These are phyloP conservation scores for Catostomus latipinnis DNA, from an alignment of 2,797 vertebrate genomes.

Conservation along the genomic window DNA sequence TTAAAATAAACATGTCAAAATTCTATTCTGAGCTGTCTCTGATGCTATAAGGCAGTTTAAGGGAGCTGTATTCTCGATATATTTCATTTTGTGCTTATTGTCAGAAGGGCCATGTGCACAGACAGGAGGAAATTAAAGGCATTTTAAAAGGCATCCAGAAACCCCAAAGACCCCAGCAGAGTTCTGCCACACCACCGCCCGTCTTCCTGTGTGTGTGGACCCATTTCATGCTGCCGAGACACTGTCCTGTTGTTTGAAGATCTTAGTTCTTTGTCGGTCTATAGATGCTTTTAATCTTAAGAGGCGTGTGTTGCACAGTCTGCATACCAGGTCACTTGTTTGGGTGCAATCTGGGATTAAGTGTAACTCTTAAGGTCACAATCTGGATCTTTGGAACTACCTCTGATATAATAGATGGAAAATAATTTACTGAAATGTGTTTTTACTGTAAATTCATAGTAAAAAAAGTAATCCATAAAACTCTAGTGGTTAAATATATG, in stretches of 20 bases:
- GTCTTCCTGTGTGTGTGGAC: slow-evolving; percentile 24
- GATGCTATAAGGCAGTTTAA: slow-evolving; percentile 40
- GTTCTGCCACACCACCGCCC: slow-evolving; percentile 36
- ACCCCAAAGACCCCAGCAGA: slow-evolving; percentile 52
- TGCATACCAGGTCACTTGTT: no score
- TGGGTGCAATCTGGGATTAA: no score
- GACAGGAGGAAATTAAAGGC: slow-evolving; percentile 78
- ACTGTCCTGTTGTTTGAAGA: slow-evolving; percentile 45
- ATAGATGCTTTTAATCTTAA: not conserved
- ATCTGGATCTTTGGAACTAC: no score
- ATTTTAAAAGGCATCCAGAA: slow-evolving; percentile 71
- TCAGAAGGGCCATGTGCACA: slow-evolving; percentile 62
- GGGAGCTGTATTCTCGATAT: slow-evolving; percentile 26
- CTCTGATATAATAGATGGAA: no score
- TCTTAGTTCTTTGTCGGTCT: not conserved
- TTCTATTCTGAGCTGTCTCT: slow-evolving; percentile 47
- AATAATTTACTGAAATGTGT: no score
- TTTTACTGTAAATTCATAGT: no score
- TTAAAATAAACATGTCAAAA: slow-evolving; percentile 42
- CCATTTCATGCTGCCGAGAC: slow-evolving; percentile 18
- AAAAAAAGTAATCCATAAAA: no score
- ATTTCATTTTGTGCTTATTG: slow-evolving; percentile 48
- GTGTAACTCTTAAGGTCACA: no score
- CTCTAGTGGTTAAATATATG: no score
- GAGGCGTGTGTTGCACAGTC: no score